Conservation (phyloP, 2,888 invertebrate genomes). For the Lordiphosa andalusiaca region DNA sequence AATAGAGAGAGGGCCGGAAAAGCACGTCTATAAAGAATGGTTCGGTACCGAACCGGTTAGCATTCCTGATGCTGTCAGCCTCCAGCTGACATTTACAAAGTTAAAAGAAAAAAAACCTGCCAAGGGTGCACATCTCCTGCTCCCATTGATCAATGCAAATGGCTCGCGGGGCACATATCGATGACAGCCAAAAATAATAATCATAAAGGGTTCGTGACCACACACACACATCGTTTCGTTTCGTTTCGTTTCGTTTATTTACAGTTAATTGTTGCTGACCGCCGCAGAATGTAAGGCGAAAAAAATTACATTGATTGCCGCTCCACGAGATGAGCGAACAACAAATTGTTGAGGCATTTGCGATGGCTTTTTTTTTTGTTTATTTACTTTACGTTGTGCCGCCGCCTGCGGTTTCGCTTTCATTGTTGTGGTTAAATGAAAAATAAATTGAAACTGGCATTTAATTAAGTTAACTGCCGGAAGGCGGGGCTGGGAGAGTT, state of each 20-base stretch:
- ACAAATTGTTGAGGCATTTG: slow-evolving; percentile 5
- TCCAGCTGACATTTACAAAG: background rate
- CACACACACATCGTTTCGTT: slow-evolving; percentile 45
- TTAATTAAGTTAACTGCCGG: slow-evolving; percentile 65
- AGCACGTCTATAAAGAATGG: too few species aligned
- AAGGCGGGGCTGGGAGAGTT: background rate
- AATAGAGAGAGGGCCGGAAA: too few species aligned
- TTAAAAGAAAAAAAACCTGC: slow-evolving; percentile 1
- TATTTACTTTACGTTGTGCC: slow-evolving; percentile 45
- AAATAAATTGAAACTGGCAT: slow-evolving; percentile 74
- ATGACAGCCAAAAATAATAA: slow-evolving; percentile 47
- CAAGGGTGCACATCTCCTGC: background rate
- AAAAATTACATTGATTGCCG: slow-evolving; percentile 52
- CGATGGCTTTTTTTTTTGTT: slow-evolving; percentile 33
- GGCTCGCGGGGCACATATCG: slow-evolving; percentile 36
- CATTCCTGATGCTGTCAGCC: too few species aligned
- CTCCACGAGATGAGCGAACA: background rate
- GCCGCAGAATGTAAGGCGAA: slow-evolving; percentile 53
- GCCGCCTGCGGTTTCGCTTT: slow-evolving; percentile 62
- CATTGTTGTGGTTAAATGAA: slow-evolving; percentile 62
- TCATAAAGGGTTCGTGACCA: slow-evolving; percentile 39
- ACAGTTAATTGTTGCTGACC: slow-evolving; percentile 71
- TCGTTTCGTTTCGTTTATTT: slow-evolving; percentile 58
- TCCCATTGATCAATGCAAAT: slow-evolving; percentile 53
- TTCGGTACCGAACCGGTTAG: too few species aligned